Percentiles rank a stretch among this genome's conserved stretches.
Evolutionary conservation across 2,113 vertebrate genomes (phyloP).

Genomic region (Oncorhynchus tshawytscha): DNA sequence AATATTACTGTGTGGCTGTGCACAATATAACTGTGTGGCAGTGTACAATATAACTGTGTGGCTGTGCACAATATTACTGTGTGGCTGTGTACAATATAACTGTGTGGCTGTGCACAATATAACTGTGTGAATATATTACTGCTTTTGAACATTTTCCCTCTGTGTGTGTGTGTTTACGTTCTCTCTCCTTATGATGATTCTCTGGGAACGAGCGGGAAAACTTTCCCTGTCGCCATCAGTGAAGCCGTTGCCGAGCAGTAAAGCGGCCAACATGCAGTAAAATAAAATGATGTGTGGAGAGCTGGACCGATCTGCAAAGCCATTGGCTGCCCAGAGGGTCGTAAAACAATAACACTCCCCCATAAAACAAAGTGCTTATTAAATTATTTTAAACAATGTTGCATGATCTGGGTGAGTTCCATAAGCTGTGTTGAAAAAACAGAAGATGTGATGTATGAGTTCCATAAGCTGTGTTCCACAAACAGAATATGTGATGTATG

Average conservation of each 20-base stretch:
- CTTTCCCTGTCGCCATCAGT: constrained; percentile 54
- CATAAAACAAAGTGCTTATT: constrained; percentile 76
- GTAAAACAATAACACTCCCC: constrained; percentile 70
- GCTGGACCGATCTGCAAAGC: constrained; percentile 66
- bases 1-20: too few relatives aligned
- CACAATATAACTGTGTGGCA: background rate
- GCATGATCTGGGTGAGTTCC: constrained; percentile 39
- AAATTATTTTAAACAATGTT: constrained; percentile 73
- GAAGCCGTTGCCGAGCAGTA: constrained; percentile 54
- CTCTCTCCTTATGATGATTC: constrained; percentile 30
- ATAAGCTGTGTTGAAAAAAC: constrained; percentile 18
- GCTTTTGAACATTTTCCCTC: too few relatives aligned
- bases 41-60: too few relatives aligned
- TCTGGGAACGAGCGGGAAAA: constrained; percentile 57
- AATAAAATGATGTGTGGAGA: constrained; percentile 71
- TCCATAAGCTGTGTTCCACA: constrained; percentile 16
- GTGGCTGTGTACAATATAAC: background rate
- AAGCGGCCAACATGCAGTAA: constrained; percentile 67
- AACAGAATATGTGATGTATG: constrained; percentile 27
- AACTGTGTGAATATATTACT: constrained; percentile 52
- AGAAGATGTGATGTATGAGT: constrained; percentile 29
- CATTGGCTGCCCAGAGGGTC: constrained; percentile 54
- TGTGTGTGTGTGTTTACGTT: background rate
- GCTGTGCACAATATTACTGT: background rate
- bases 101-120: background rate